These are phyloP conservation scores for Drosophila sordidula DNA, from an alignment of 2,888 invertebrate species.

Conservation along the genomic window DNA sequence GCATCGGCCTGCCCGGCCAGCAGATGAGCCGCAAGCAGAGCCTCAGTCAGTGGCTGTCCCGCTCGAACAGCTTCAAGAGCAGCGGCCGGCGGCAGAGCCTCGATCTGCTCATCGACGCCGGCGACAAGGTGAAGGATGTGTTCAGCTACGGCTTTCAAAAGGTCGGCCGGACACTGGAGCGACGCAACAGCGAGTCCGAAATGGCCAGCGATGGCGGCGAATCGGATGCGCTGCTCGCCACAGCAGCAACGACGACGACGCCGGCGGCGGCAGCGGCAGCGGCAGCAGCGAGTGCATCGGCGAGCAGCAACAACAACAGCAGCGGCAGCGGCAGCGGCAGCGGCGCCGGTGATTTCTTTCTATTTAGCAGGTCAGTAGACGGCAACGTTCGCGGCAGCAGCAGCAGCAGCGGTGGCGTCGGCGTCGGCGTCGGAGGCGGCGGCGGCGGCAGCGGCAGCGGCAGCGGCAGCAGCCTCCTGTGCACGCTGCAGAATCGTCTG, in stretches of 20 bases:
- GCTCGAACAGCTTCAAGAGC: constrained; percentile 83
- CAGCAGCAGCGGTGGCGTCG: constrained; percentile 19
- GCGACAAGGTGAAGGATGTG: constrained; percentile 93
- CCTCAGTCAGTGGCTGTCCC: constrained; percentile 83
- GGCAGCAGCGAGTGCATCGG: constrained; percentile 2
- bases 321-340: constrained; percentile 19
- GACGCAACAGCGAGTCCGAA: constrained; percentile 90
- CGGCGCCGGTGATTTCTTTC: constrained; percentile 83
- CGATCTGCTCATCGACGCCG: constrained; percentile 91
- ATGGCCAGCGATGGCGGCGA: constrained; percentile 84
- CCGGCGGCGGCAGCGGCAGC: constrained; percentile 9
- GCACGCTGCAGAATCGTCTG: constrained; percentile 82
- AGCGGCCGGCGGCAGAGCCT: constrained; percentile 89
- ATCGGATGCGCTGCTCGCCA: constrained; percentile 48
- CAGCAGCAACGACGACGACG: constrained; percentile 16
- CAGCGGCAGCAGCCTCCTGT: constrained; percentile 64
- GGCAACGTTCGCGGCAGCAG: constrained; percentile 36
- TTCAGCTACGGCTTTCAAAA: constrained; percentile 91
- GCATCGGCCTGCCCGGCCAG: constrained; percentile 64
- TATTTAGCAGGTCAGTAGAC: constrained; percentile 84
- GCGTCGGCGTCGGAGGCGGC: constrained; percentile 20
- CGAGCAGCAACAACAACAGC: constrained; percentile 16
- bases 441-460: constrained; percentile 16
- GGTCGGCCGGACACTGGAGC: constrained; percentile 89
- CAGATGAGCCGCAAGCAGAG: constrained; percentile 83